Conservation (phyloP, 2,113 vertebrate genomes). For the Campylomormyrus tamandua region DNA sequence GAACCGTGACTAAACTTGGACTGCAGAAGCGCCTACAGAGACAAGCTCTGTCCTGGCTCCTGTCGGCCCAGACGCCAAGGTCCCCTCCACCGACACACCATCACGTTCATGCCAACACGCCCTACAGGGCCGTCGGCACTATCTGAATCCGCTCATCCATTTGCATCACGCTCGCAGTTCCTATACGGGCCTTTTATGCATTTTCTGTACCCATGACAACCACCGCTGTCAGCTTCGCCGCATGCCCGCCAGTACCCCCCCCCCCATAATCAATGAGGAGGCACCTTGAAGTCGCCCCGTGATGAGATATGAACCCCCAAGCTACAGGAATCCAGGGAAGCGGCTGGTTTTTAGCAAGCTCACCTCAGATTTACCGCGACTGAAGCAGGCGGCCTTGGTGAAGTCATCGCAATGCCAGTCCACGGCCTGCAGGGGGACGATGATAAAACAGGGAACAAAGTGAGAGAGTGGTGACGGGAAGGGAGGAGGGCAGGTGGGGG, state of each 20-base stretch:
- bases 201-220: neutral
- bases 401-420: slow-evolving; percentile 21
- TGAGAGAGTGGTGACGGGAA: neutral
- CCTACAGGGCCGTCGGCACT: neutral
- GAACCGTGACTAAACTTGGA: neutral
- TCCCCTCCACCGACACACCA: too few species aligned
- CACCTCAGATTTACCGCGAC: slow-evolving; percentile 19
- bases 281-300: neutral
- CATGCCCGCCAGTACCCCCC: neutral
- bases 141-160: neutral
- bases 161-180: neutral
- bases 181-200: neutral
- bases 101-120: neutral
- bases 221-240: neutral
- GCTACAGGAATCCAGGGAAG: neutral
- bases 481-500: neutral
- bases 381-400: slow-evolving; percentile 21
- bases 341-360: neutral
- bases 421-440: neutral
- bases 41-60: neutral
- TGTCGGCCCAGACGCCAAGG: neutral
- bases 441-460: neutral
- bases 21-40: neutral
- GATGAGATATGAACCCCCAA: neutral
- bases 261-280: neutral